Percentiles rank a stretch among this genome's conserved stretches.
Conservation (phyloP, 2,113 vertebrate species). For the Paradoxurus hermaphroditus region DNA sequence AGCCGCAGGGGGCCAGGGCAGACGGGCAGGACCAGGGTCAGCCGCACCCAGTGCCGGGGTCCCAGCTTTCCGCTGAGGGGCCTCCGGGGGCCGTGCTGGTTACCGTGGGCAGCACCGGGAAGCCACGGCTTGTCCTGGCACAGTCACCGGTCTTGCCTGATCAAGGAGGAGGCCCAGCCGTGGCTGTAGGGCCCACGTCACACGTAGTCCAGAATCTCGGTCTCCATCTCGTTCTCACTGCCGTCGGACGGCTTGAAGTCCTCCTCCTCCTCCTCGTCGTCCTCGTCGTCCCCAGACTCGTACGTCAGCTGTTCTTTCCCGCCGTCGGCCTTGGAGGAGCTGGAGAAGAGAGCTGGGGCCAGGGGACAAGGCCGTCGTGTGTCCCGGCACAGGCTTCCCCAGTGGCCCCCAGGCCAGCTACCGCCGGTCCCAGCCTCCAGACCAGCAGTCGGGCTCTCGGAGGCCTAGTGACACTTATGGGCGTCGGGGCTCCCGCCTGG, state of each 20-base stretch:
- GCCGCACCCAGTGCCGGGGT: accelerated
- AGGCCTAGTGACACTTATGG: no score
- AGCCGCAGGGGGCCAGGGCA: background rate
- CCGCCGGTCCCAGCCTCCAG: background rate
- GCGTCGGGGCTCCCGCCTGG: background rate
- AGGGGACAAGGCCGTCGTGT: background rate
- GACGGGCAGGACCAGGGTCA: background rate
- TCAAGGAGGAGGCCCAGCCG: background rate
- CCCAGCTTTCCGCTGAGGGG: background rate
- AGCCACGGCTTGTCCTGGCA: background rate
- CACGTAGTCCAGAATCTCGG: slow-evolving; percentile 95
- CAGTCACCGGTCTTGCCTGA: background rate
- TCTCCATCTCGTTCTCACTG: slow-evolving; percentile 99
- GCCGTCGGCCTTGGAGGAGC: slow-evolving; percentile 72
- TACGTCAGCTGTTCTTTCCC: slow-evolving; percentile 79
- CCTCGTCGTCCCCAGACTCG: slow-evolving; percentile 87
- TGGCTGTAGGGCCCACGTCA: slow-evolving; percentile 54
- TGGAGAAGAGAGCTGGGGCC: slow-evolving; percentile 84
- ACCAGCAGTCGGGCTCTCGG: no score
- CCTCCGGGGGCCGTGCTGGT: background rate
- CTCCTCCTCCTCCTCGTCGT: slow-evolving; percentile 85
- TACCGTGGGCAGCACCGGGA: accelerated
- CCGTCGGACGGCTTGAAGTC: slow-evolving; percentile 93
- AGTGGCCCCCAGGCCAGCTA: background rate
- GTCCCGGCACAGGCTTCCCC: background rate